Evolutionary conservation across 1,140 invertebrate species (phyloP).

Genomic region (Drosophila mojavensis): DNA sequence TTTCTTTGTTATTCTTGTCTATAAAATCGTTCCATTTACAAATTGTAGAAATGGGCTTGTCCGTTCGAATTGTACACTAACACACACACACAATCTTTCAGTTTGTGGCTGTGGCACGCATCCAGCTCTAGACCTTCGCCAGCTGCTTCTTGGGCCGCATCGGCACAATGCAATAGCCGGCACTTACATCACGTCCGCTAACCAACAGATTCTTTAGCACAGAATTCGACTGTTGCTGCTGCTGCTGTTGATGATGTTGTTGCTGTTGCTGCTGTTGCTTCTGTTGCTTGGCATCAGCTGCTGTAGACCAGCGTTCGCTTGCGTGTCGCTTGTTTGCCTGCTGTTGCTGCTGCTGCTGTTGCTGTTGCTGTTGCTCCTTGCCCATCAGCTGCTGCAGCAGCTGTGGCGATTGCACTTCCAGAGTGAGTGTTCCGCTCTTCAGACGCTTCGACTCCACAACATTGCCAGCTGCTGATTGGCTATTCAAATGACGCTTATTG

Average conservation of each 20-base stretch:
- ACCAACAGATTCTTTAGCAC: constrained; percentile 96
- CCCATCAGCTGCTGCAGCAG: constrained; percentile 73
- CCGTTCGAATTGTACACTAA: constrained; percentile 57
- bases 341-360: constrained; percentile 29
- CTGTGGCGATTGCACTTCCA: constrained; percentile 68
- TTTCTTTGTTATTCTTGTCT: constrained; percentile 27
- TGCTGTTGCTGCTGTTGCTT: constrained; percentile 47
- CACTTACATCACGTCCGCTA: constrained; percentile 95
- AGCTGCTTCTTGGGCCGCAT: constrained; percentile 85
- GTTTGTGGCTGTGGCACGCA: constrained; percentile 35
- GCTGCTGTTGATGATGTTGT: constrained; percentile 57
- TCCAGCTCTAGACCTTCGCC: constrained; percentile 75
- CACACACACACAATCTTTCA: constrained; percentile 11
- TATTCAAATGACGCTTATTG: constrained; percentile 72
- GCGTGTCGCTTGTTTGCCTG: constrained; percentile 51
- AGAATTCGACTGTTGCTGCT: constrained; percentile 74
- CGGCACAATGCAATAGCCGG: constrained; percentile 93
- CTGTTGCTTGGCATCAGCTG: constrained; percentile 33
- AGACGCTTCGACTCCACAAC: constrained; percentile 70
- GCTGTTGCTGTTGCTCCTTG: constrained; percentile 47
- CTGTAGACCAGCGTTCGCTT: constrained; percentile 53
- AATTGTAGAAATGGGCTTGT: constrained; percentile 73
- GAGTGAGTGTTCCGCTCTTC: constrained; percentile 59
- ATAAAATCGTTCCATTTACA: constrained; percentile 84
- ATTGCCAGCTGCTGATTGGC: constrained; percentile 44